A percentile compares a stretch with the other conserved stretches of the same genome.
These are phyloP conservation scores for Sesia apiformis DNA, from an alignment of 2,888 invertebrate species.

Conservation along the genomic window DNA sequence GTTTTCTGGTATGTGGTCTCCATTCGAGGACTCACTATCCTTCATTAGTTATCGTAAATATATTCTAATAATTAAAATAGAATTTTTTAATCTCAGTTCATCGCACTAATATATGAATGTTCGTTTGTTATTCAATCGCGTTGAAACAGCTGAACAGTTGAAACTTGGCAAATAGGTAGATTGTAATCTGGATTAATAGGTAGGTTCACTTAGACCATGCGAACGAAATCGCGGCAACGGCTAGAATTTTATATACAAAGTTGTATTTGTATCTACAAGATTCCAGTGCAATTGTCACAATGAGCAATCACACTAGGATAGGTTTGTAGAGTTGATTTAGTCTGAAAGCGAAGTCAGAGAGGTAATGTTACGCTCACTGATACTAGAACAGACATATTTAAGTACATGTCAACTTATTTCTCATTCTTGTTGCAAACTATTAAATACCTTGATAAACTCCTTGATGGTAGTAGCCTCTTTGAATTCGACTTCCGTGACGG, in stretches of 20 bases:
- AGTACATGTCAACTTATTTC: neutral
- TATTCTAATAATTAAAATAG: no score
- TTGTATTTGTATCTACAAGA: conserved; percentile 25
- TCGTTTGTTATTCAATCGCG: no score
- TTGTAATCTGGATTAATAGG: no score
- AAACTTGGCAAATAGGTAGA: no score
- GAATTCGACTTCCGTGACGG: conserved; percentile 96
- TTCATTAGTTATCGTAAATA: no score
- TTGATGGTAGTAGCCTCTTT: conserved; percentile 94
- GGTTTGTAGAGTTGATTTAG: conserved; percentile 29
- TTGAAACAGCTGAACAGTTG: no score
- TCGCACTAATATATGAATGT: no score
- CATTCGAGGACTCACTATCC: no score
- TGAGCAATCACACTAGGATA: conserved; percentile 33
- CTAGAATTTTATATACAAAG: neutral
- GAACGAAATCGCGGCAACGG: no score
- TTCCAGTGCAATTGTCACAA: conserved; percentile 29
- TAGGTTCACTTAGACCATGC: no score
- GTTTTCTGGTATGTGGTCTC: no score
- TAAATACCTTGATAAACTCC: conserved; percentile 86
- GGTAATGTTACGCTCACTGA: conserved; percentile 18
- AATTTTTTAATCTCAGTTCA: no score
- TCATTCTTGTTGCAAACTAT: neutral
- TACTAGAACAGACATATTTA: conserved; percentile 26
- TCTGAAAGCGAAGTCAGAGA: conserved; percentile 35